Base-by-base conservation (phyloP, 1,140 invertebrate species). In the Drosophila mayri region DNA sequence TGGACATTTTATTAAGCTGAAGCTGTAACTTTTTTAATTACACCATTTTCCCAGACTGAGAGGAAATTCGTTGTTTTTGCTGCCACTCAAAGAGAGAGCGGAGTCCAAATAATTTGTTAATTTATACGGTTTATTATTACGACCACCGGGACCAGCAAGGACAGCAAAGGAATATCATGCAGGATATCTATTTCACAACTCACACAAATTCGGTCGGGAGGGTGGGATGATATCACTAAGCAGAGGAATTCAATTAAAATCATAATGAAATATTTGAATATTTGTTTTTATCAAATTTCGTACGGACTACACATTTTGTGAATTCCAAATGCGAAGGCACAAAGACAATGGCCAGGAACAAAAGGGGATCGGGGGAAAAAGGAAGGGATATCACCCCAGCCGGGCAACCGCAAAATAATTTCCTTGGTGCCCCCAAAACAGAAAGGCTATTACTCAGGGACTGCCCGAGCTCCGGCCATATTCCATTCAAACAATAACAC, bases 261-360 rank as follows among this genome's bases (percentile, higher is more conserved):
- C 75, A 90, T 90, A 85, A 90, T 90, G 78, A 90, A 90, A 90
- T 90, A 90, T 85, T 77, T 88, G 80, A 49, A 73, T 84, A 81
- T 84, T 86, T 81, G 73, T 84, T 88, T 73, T 81, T 81, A 78
- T 90, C 43, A 74, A 76, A 90, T 76, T 79, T 79, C 70, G 64
- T 81, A 66, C 74, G 81, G 64, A 75, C 66, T 63, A 75, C 60
- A 81, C 83, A 88, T 83, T 88, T 81, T 47, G 43, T 58, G 77
- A 90, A 90, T 74, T 88, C 70, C 73, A 79, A 66, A 67, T 79
- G 71, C 47, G 59, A 55, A 47, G 57, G 70, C 38, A 63, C 59
- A 70, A 65, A 67, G 47, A 55, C 66, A 70, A 70, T 44, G 46
- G 22, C 38, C 71, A 61, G 70, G 22, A 90, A 90, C 77, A 88